A percentile compares a stretch with the other conserved stretches of the same genome.
These are phyloP conservation scores for Betta splendens DNA, from an alignment of 2,797 vertebrate species.

Conservation along the genomic window DNA sequence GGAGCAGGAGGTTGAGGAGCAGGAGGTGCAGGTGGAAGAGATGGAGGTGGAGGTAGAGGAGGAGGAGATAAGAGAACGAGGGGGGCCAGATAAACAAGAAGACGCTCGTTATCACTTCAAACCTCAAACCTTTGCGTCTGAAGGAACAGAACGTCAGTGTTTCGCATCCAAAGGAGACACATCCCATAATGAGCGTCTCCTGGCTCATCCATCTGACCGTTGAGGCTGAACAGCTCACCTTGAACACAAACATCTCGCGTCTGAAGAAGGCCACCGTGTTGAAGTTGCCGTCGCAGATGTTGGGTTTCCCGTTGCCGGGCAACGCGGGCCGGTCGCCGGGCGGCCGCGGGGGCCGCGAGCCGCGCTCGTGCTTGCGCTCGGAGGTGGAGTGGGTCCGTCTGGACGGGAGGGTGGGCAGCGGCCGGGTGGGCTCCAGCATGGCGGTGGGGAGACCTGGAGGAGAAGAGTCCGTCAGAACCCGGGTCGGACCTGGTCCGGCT, in stretches of 20 bases:
- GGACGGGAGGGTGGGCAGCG: constrained; percentile 91
- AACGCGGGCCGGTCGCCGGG: constrained; percentile 87
- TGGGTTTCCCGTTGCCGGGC: constrained; percentile 89
- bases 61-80: no score
- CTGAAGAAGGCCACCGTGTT: constrained; percentile 97
- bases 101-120: no score
- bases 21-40: no score
- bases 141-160: constrained; percentile 52
- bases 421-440: constrained; percentile 93
- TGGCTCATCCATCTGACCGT: no score
- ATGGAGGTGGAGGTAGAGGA: no score
- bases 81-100: no score
- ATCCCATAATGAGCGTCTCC: constrained; percentile 52
- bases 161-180: constrained; percentile 38
- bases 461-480: no score
- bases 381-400: constrained; percentile 90
- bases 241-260: constrained; percentile 99
- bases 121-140: constrained; percentile 38
- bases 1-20: no score
- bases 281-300: constrained; percentile 98
- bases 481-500: no score
- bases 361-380: constrained; percentile 90
- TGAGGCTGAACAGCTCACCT: no score
- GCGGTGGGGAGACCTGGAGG: constrained; percentile 91
- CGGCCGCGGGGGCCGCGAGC: constrained; percentile 87